These are phyloP conservation scores for Xestia xanthographa DNA, from an alignment of 2,888 invertebrate genomes.

Conservation along the genomic window DNA sequence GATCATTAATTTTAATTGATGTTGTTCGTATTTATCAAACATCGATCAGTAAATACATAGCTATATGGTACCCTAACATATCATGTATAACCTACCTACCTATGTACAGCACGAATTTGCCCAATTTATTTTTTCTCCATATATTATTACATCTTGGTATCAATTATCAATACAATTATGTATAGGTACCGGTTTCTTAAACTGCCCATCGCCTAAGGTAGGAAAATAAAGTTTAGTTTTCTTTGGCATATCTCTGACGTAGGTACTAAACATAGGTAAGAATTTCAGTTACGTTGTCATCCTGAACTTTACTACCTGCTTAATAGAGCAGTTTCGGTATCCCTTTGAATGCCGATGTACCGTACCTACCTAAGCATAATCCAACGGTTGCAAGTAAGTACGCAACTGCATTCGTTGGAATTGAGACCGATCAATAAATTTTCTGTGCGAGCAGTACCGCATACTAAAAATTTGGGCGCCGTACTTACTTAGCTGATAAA, in stretches of 20 bases:
- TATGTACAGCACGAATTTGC: constrained; percentile 17
- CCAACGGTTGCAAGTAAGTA: constrained; percentile 9
- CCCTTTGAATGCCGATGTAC: not conserved
- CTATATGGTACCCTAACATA: not conserved
- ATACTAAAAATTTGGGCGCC: constrained; percentile 11
- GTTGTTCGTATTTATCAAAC: constrained; percentile 22
- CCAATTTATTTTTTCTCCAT: constrained; percentile 34
- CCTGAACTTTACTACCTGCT: not conserved
- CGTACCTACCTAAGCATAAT: not conserved
- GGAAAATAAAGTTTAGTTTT: not conserved
- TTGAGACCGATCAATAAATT: constrained; percentile 43
- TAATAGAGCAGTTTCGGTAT: not conserved
- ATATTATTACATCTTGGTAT: not conserved
- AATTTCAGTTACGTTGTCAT: constrained; percentile 5
- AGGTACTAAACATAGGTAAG: not conserved
- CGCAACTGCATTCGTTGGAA: constrained; percentile 36
- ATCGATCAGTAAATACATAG: not conserved
- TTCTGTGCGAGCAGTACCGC: constrained; percentile 1
- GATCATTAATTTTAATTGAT: constrained; percentile 48
- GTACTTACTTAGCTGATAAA: not conserved
- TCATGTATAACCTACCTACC: not conserved
- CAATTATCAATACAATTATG: constrained; percentile 27
- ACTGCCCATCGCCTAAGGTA: not conserved
- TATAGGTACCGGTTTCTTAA: not conserved
- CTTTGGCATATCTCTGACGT: not conserved